Evolutionary conservation across 2,888 invertebrate species (phyloP), one percentile per base, ranked within the genome.

Genomic region (Clivina fossor): DNA sequence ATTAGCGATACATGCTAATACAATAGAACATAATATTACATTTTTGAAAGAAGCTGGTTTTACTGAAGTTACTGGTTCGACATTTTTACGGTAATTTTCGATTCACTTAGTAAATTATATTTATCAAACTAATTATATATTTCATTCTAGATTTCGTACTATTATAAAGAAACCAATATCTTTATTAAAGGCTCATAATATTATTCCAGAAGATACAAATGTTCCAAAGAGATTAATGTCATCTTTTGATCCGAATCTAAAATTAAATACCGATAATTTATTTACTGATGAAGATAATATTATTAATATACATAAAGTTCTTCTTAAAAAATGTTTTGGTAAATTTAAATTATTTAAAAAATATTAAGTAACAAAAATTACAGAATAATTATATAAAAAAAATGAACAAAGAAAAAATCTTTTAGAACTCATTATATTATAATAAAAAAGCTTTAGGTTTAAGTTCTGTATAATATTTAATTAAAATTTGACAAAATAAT

Each of bases 301-400:
- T 30, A 9, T 47, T 9, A 5, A 46, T 40, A 16, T 55, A 18
- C 55, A 55, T 47, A 47, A 55, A 38, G 32, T 19, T 7, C 46
- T 55, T 15, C 47, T 55, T 40, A 55, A 47, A 47, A 19, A 55
- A 11, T 55, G 47, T 47, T 40, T 55, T 18, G 50, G 50, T 50
- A 40, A 28, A n/a, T 33, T 8, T 33, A 13, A 33, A 20, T 30
- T 4, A 18, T 11, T 3, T 3, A 9, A 18, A 5, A 18, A 16
- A 3, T 19, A 40, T 40, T 19, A n/a, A 30, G 13, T 2, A 30
- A 30, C 5, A 18, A 19, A 22, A 22, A 13, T 1, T 22, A 24
- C 24, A 11, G 13, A 5, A 7, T 19, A 40, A 9, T n/a, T n/a
- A n/a, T n/a, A n/a, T n/a, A n/a, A n/a, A n/a, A n/a, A n/a, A n/a